phyloP scores from a whole-genome alignment of 2,797 vertebrate species.

The Dipus sagitta region DNA sequence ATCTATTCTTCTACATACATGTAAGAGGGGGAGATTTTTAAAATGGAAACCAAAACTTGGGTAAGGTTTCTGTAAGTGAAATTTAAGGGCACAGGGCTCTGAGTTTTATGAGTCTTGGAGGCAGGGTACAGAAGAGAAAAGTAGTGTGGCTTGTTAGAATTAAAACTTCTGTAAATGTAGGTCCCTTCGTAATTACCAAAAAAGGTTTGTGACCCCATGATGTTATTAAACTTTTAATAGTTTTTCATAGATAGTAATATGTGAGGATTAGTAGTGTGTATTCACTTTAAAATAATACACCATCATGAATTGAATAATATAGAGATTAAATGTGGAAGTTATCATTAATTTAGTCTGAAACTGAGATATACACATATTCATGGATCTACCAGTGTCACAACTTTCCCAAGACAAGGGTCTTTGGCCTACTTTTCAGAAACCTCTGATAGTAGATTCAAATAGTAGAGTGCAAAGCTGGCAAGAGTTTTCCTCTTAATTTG shows the following conservation, averaged over 20 bases:
- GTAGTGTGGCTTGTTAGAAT: neutral
- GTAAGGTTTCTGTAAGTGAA: neutral
- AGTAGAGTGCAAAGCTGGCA: neutral
- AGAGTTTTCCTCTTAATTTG: constrained; percentile 4
- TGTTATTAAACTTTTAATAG: neutral
- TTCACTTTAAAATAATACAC: neutral
- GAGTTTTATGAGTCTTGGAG: constrained; percentile 12
- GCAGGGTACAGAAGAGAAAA: neutral
- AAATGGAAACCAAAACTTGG: neutral
- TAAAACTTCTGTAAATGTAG: constrained; percentile 39
- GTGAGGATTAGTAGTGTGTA: constrained; percentile 5
- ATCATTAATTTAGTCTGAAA: neutral
- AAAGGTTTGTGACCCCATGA: neutral
- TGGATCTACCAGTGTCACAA: neutral
- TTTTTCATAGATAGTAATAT: constrained; percentile 24
- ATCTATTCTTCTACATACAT: no score
- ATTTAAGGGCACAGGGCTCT: neutral
- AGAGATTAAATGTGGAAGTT: neutral
- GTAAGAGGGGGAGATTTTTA: neutral
- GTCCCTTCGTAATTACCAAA: neutral
- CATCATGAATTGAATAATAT: neutral
- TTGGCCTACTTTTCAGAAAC: neutral
- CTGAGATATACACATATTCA: neutral
- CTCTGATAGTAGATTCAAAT: neutral
- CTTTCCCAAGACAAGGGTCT: neutral